Conservation (phyloP, 92 coral and sea anemone genomes). For the Umimayanthus chanpuru region DNA sequence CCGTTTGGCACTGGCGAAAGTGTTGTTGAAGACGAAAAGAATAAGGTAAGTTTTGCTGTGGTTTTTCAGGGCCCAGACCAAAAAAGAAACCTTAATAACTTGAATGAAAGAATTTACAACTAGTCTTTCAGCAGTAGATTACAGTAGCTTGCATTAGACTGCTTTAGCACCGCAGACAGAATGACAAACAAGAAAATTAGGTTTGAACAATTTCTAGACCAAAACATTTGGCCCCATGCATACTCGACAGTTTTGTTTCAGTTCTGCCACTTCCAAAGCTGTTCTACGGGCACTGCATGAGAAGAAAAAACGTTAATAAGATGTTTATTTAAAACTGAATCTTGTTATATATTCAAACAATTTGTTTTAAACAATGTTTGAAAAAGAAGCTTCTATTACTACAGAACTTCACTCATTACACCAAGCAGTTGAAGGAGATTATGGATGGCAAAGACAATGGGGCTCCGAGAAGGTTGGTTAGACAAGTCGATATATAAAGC, state of each 20-base stretch:
- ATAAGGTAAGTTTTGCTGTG: slow-evolving; percentile 50
- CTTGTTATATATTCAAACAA: not conserved
- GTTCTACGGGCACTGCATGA: not conserved
- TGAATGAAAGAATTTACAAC: no score
- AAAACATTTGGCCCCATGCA: no score
- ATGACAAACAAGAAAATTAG: no score
- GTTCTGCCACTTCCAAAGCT: no score
- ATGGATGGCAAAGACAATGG: slow-evolving; percentile 73
- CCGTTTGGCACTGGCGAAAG: slow-evolving; percentile 95
- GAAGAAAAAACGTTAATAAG: not conserved
- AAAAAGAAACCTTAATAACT: no score
- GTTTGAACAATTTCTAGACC: no score
- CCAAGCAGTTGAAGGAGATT: slow-evolving; percentile 71
- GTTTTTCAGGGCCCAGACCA: not conserved
- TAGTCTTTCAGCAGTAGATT: no score
- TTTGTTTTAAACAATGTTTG: not conserved
- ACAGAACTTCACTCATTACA: slow-evolving; percentile 39
- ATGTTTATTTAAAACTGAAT: not conserved
- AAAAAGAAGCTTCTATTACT: not conserved
- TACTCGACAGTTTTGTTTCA: no score
- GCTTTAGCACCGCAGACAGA: no score
- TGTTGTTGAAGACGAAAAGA: slow-evolving; percentile 70
- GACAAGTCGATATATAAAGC: not conserved
- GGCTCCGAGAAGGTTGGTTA: slow-evolving; percentile 69
- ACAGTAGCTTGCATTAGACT: no score